Conservation (phyloP, 2,888 invertebrate genomes). For the Nemurella pictetii region DNA sequence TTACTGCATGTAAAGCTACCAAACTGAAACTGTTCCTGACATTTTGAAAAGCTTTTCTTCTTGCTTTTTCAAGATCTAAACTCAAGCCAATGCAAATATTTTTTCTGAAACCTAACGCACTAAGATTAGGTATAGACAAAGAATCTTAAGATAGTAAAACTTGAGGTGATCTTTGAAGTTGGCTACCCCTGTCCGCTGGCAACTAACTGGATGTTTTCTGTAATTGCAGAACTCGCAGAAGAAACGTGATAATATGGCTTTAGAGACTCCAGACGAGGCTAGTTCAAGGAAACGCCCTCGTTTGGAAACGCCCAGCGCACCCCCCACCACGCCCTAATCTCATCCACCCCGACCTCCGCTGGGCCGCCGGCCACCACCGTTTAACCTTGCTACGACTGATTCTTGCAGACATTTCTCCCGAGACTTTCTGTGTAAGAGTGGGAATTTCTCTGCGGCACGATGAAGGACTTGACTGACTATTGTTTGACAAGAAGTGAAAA, state of each 20-base stretch:
- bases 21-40: no score
- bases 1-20: no score
- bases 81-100: no score
- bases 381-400: background rate
- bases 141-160: no score
- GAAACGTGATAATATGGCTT: constrained; percentile 60
- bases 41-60: no score
- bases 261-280: constrained; percentile 59
- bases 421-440: background rate
- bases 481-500: background rate
- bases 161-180: no score
- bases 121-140: no score
- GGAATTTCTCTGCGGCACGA: background rate
- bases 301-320: constrained; percentile 50
- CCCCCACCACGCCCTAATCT: constrained; percentile 11
- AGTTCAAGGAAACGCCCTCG: constrained; percentile 64
- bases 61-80: no score
- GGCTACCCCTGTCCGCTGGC: no score
- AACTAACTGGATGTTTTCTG: no score
- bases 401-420: background rate
- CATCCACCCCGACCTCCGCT: background rate
- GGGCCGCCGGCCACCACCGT: no score
- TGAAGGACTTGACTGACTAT: background rate
- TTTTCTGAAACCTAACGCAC: no score
- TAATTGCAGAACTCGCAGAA: constrained; percentile 63